Evolutionary conservation across 1,140 invertebrate genomes (phyloP).

Genomic region (Grapholita molesta): DNA sequence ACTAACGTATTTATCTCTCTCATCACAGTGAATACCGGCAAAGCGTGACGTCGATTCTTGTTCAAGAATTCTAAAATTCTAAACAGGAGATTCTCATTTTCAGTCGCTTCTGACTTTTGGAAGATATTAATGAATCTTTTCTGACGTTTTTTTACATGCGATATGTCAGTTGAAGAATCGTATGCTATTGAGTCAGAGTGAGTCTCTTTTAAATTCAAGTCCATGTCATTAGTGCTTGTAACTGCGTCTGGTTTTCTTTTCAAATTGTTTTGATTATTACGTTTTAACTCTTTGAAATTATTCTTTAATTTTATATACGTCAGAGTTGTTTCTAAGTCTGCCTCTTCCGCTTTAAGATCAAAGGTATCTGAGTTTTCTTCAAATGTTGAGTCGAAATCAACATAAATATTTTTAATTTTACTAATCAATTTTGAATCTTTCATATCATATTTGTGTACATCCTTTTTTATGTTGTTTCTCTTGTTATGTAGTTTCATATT

Average conservation of each 20-base stretch:
- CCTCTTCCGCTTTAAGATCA: not conserved
- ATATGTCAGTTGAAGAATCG: slow-evolving; percentile 5
- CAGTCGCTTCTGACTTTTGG: slow-evolving; percentile 25
- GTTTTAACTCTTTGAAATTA: not conserved
- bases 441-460: not conserved
- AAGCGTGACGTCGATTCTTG: slow-evolving; percentile 30
- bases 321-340: not conserved
- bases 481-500: not conserved
- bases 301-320: not conserved
- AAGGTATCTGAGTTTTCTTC: not conserved
- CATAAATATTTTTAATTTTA: not conserved
- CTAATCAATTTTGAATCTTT: not conserved
- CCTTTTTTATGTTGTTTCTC: not conserved
- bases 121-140: slow-evolving; percentile 41
- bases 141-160: slow-evolving; percentile 24
- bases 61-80: slow-evolving; percentile 42
- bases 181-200: not conserved
- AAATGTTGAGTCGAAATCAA: not conserved
- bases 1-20: slow-evolving; percentile 52
- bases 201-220: not conserved
- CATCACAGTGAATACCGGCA: slow-evolving; percentile 47
- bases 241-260: not conserved
- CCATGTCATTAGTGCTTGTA: not conserved
- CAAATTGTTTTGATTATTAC: not conserved
- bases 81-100: slow-evolving; percentile 40